A percentile compares a stretch with the other conserved stretches of the same genome.
These are phyloP conservation scores for Silvanus unidentatus DNA, from an alignment of 2,888 invertebrate species.

Conservation along the genomic window DNA sequence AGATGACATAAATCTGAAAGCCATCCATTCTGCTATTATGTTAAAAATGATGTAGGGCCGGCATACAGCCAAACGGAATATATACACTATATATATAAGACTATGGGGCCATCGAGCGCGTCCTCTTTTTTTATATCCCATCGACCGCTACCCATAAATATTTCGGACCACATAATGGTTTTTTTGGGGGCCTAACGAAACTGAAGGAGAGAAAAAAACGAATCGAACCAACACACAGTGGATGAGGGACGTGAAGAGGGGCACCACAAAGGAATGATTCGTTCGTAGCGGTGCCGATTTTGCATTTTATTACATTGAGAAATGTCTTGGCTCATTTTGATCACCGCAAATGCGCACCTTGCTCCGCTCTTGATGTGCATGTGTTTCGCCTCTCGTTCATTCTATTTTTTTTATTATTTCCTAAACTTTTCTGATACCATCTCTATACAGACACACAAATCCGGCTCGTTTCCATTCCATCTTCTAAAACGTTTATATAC, in stretches of 20 bases:
- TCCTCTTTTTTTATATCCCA: constrained; percentile 28
- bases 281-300: neutral
- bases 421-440: constrained; percentile 24
- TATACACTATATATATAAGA: too few relatives aligned
- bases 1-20: constrained; percentile 46
- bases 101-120: constrained; percentile 21
- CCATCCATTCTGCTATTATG: constrained; percentile 45
- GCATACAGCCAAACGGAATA: constrained; percentile 24
- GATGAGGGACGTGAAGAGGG: too few relatives aligned
- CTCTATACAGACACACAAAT: constrained; percentile 20
- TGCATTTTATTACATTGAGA: constrained; percentile 19
- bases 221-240: constrained; percentile 22
- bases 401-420: constrained; percentile 25
- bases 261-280: too few relatives aligned
- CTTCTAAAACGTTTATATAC: constrained; percentile 23
- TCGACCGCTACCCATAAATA: constrained; percentile 33
- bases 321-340: constrained; percentile 25
- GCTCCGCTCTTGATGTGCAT: constrained; percentile 16
- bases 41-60: constrained; percentile 43
- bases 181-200: neutral
- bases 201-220: neutral
- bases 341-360: constrained; percentile 22
- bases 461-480: constrained; percentile 17
- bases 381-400: constrained; percentile 16
- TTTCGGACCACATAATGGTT: constrained; percentile 31